Percentiles rank a stretch among this genome's conserved stretches.
phyloP scores from a whole-genome alignment of 2,888 invertebrate genomes.

The Axea sp. region DNA sequence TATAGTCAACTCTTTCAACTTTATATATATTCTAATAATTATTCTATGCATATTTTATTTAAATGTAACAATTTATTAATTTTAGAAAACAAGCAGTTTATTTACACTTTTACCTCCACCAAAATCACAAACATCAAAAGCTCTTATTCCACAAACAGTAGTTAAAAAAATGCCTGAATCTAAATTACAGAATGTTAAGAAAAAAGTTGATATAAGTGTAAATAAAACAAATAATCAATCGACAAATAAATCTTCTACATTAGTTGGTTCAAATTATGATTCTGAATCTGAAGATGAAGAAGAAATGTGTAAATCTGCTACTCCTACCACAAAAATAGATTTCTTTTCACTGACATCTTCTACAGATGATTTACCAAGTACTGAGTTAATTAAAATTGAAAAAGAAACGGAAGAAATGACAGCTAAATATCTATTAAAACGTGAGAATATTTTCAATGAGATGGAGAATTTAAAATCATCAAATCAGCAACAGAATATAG shows the following conservation, averaged over 20 bases:
- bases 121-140: conserved; percentile 79
- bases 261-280: conserved; percentile 67
- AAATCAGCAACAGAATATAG: conserved; percentile 11
- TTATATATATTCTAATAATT: too few relatives aligned
- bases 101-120: conserved; percentile 87
- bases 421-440: conserved; percentile 37
- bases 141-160: conserved; percentile 80
- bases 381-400: conserved; percentile 17
- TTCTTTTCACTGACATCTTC: conserved; percentile 74
- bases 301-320: conserved; percentile 62
- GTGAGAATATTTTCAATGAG: neutral
- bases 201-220: too few relatives aligned
- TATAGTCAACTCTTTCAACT: too few relatives aligned
- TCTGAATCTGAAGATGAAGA: conserved; percentile 77
- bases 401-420: conserved; percentile 49
- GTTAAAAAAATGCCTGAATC: conserved; percentile 77
- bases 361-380: conserved; percentile 18
- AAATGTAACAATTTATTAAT: too few relatives aligned
- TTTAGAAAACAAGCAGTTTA: conserved; percentile 78
- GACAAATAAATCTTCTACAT: too few relatives aligned
- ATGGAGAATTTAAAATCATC: neutral
- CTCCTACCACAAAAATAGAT: conserved; percentile 67
- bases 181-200: conserved; percentile 69
- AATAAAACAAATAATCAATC: too few relatives aligned
- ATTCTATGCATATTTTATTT: too few relatives aligned